These are phyloP conservation scores for Myotis davidii DNA, from an alignment of 2,113 vertebrate species.

Conservation along the genomic window DNA sequence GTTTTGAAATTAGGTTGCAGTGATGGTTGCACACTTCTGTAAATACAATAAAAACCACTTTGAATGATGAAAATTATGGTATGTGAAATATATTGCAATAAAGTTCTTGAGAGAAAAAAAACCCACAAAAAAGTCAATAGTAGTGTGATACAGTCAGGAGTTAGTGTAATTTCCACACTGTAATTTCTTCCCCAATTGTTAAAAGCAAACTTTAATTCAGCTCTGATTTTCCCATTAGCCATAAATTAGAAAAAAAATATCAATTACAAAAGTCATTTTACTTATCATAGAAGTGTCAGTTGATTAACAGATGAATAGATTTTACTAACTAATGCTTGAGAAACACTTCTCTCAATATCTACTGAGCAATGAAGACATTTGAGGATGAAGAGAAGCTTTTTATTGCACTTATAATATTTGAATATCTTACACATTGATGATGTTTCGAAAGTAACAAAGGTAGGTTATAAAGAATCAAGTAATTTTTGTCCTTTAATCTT, in stretches of 20 bases:
- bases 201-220: background rate
- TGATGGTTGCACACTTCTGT: background rate
- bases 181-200: background rate
- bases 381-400: background rate
- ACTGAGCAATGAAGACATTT: background rate
- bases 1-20: background rate
- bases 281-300: background rate
- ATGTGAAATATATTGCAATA: background rate
- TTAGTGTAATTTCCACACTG: background rate
- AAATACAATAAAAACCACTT: background rate
- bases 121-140: background rate
- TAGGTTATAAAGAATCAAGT: background rate
- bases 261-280: background rate
- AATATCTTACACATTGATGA: background rate
- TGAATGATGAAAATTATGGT: background rate
- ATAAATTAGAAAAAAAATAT: background rate
- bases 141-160: background rate
- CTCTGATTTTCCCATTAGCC: background rate
- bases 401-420: background rate
- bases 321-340: background rate
- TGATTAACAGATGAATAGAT: background rate
- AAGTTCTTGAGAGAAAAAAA: background rate
- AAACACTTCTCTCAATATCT: background rate
- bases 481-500: background rate
- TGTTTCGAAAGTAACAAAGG: background rate